Percentiles rank a stretch among this genome's conserved stretches.
Evolutionary conservation across 2,113 vertebrate species (phyloP).

Genomic region (Corythornis cristatus): DNA sequence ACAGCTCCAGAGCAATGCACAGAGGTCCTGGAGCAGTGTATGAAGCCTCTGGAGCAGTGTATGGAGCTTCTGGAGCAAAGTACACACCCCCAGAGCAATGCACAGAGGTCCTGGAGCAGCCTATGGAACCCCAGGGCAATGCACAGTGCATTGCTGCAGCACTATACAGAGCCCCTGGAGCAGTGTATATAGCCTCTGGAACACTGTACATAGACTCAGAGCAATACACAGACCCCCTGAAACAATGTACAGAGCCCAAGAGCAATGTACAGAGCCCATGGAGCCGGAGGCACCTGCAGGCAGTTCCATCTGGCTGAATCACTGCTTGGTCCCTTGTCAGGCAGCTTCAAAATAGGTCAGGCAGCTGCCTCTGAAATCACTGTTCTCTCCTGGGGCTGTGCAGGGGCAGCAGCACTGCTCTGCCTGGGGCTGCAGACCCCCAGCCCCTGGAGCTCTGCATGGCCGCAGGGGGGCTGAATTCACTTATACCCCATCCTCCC

Average conservation of each 20-base stretch:
- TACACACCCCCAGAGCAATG: not conserved
- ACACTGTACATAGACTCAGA: too few species aligned
- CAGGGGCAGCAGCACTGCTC: not conserved
- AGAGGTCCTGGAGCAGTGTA: not conserved
- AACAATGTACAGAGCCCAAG: not conserved
- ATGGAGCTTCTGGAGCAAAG: not conserved
- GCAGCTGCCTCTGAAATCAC: not conserved
- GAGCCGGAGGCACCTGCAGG: not conserved
- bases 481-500: not conserved
- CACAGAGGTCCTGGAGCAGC: not conserved
- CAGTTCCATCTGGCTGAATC: slow-evolving; percentile 1
- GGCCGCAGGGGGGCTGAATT: not conserved
- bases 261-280: not conserved
- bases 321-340: not conserved
- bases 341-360: slow-evolving; percentile 2
- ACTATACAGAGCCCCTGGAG: not conserved
- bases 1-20: too few species aligned
- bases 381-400: not conserved
- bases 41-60: not conserved
- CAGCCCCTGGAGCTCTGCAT: not conserved
- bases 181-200: not conserved
- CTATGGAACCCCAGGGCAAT: not conserved
- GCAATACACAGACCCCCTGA: not conserved
- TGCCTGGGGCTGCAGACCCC: not conserved
- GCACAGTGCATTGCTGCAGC: not conserved